Conservation (phyloP, 2,797 vertebrate genomes). For the Danio kyathit region DNA sequence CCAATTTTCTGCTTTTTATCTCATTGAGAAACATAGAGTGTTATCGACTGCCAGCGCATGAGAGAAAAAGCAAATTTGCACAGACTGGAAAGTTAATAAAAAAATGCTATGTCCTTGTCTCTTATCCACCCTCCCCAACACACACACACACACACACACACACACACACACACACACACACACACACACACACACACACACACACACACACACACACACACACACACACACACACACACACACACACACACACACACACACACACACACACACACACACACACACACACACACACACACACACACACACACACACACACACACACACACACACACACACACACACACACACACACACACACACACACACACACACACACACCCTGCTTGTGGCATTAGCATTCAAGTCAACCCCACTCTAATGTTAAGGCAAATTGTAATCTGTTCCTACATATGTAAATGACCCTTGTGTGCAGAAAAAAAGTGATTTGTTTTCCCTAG, state of each 20-base stretch:
- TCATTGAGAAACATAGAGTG: constrained; percentile 75
- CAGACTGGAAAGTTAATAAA: background rate
- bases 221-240: background rate
- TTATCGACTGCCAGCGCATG: constrained; percentile 49
- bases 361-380: background rate
- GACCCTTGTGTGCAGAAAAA: constrained; percentile 44
- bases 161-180: background rate
- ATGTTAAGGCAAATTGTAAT: constrained; percentile 66
- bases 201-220: background rate
- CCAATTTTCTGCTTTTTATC: constrained; percentile 72
- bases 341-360: background rate
- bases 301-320: background rate
- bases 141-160: background rate
- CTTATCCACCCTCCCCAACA: constrained; percentile 36
- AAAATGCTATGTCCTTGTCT: constrained; percentile 19
- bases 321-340: background rate
- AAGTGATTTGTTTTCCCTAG: constrained; percentile 53
- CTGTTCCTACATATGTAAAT: constrained; percentile 64
- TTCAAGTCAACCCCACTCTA: constrained; percentile 61
- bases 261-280: background rate
- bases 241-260: background rate
- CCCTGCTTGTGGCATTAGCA: constrained; percentile 46
- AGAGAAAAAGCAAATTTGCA: constrained; percentile 28
- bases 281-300: background rate
- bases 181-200: constrained; percentile 5